These are phyloP conservation scores for Calidris pugnax DNA, from an alignment of 2,113 vertebrate species.

Conservation along the genomic window DNA sequence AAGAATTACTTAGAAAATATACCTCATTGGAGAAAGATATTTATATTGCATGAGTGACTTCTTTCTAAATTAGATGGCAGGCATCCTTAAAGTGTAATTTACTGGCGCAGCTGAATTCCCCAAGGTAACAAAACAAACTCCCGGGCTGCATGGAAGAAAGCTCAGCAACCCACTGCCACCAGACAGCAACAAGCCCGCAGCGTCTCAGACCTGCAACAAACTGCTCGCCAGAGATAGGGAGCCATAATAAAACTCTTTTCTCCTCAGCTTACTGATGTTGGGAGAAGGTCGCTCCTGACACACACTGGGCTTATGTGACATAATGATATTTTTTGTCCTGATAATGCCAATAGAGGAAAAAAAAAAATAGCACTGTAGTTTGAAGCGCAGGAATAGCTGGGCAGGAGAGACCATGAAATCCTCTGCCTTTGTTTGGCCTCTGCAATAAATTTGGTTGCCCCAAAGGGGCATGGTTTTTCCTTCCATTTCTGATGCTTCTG, in stretches of 20 bases:
- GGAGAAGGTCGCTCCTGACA: background rate
- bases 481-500: background rate
- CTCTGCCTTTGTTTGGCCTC: background rate
- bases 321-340: background rate
- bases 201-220: background rate
- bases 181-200: background rate
- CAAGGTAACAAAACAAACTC: constrained; percentile 17
- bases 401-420: background rate
- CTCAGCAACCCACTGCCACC: background rate
- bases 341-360: background rate
- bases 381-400: background rate
- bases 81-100: constrained; percentile 19
- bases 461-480: background rate
- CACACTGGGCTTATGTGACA: background rate
- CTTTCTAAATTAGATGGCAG: constrained; percentile 28
- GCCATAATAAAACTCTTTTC: background rate
- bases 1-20: background rate
- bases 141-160: background rate
- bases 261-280: background rate
- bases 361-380: background rate
- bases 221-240: background rate
- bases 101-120: background rate
- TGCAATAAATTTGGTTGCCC: background rate
- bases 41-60: background rate
- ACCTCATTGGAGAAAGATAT: background rate